A percentile compares a stretch with the other conserved stretches of the same genome.
Evolutionary conservation across 2,797 vertebrate genomes (phyloP).

Genomic region (Ceyx erithaca): DNA sequence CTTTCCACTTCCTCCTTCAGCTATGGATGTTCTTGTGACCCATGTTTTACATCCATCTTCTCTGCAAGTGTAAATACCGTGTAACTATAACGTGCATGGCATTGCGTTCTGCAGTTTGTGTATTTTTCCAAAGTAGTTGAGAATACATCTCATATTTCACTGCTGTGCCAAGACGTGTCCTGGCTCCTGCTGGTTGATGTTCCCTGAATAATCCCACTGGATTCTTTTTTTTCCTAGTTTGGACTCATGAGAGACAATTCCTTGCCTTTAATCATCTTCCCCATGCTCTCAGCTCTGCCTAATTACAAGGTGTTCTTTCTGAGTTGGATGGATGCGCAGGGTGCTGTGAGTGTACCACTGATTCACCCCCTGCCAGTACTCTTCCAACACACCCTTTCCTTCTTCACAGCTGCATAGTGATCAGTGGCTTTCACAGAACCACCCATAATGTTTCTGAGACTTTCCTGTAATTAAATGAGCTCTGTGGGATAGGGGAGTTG

Average conservation of each 20-base stretch:
- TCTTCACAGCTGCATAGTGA: slow-evolving; percentile 50
- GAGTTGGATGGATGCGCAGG: background rate
- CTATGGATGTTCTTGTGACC: fast-evolving
- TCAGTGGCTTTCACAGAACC: slow-evolving; percentile 32
- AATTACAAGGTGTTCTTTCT: slow-evolving; percentile 23
- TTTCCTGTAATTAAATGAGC: slow-evolving; percentile 46
- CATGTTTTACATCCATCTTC: background rate
- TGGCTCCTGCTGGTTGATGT: background rate
- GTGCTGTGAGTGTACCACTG: background rate
- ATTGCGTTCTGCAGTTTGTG: background rate
- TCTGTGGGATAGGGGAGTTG: background rate
- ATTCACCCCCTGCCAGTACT: slow-evolving; percentile 28
- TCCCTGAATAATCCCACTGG: background rate
- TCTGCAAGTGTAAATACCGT: background rate
- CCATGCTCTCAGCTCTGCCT: background rate
- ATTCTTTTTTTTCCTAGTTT: background rate
- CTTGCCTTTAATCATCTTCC: slow-evolving; percentile 16
- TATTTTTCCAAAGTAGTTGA: background rate
- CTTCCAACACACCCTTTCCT: slow-evolving; percentile 42
- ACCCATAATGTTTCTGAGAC: slow-evolving; percentile 37
- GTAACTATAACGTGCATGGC: fast-evolving
- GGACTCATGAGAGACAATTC: background rate
- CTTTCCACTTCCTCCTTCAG: background rate
- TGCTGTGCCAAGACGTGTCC: fast-evolving
- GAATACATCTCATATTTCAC: fast-evolving